A percentile compares a stretch with the other conserved stretches of the same genome.
phyloP scores from a whole-genome alignment of 2,113 vertebrate species.

The Enhydra lutris region DNA sequence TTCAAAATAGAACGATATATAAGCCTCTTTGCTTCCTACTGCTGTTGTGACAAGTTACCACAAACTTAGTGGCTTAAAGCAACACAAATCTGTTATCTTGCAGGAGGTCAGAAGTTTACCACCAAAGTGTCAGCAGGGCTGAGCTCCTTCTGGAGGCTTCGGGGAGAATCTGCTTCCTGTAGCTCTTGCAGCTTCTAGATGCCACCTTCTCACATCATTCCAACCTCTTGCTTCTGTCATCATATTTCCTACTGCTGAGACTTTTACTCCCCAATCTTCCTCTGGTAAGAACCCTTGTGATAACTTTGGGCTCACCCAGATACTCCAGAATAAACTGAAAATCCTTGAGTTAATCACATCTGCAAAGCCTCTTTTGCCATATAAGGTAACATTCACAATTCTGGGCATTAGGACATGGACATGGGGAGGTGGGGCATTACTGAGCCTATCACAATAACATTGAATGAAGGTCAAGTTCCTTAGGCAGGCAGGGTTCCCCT shows the following conservation, averaged over 20 bases:
- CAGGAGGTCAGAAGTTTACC: not conserved
- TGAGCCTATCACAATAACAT: not conserved
- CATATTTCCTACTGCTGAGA: accelerated
- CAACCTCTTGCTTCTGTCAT: not conserved
- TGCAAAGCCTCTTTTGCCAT: not conserved
- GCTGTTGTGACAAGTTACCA: not conserved
- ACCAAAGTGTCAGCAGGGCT: not conserved
- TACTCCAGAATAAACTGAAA: not conserved
- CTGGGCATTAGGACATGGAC: not conserved
- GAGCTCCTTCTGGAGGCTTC: not conserved
- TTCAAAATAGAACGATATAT: too few species aligned
- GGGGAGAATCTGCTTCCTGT: not conserved
- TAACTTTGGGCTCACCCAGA: too few species aligned
- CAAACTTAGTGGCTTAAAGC: not conserved
- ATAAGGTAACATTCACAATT: not conserved
- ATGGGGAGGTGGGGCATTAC: not conserved
- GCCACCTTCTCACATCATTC: not conserved
- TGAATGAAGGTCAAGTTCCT: not conserved
- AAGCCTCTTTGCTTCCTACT: not conserved
- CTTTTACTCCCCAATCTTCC: not conserved
- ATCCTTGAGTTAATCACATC: not conserved
- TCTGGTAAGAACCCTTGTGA: not conserved
- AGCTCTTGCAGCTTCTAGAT: not conserved
- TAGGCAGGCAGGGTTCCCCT: not conserved
- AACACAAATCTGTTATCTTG: not conserved